Evolutionary conservation across 2,797 vertebrate genomes (phyloP), one percentile per base, ranked within the genome.

Genomic region (Hemibagrus guttatus): DNA sequence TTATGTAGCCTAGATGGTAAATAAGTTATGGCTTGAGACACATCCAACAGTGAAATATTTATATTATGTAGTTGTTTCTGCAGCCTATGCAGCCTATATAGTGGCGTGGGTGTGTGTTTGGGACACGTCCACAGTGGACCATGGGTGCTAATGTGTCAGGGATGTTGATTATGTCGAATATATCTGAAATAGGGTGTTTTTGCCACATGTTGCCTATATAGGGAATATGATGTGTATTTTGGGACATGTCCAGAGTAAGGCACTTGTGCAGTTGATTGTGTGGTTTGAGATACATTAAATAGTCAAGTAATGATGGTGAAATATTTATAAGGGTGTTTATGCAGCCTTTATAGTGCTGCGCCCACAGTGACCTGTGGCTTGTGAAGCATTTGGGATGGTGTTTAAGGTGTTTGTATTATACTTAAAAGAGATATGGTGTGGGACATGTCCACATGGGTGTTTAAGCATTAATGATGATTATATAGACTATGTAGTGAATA

Each of bases 381-480:
- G 23, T 75, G 46, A 75, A 26, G 46, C 49, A 17, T 54, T n/a
- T 16, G 11, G n/a, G 46, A 52, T 6, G 7, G 74, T 56, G 19
- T 59, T 79, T 13, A 39, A 59, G 28, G 46, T 39, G 35, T 49
- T 49, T 49, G 46, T 49, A 49, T 49, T 49, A 49, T 59, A 6
- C 54, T 56, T 56, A 39, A 7, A 35, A 1, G 54, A 17, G 54
- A 9, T 16, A 19, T 64, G 39, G 59, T 63, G 26, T 81, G 14
- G 9, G 13, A 63, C 23, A n/a, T 63, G 59, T n/a, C 35, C 31
- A 26, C 21, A 19, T 19, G 3, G 16, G 14, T 59, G 76, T 39
- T 79, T 58, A 79, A 39, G 31, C 52, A n/a, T 46, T 81, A 16
- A 81, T 61, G 56, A 80, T 59, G 46, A 54, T 76, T 52, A 8